Percentiles rank a stretch among this genome's conserved stretches.
Evolutionary conservation across 2,888 invertebrate species (phyloP).

Genomic region (Schizotus pectinicornis): DNA sequence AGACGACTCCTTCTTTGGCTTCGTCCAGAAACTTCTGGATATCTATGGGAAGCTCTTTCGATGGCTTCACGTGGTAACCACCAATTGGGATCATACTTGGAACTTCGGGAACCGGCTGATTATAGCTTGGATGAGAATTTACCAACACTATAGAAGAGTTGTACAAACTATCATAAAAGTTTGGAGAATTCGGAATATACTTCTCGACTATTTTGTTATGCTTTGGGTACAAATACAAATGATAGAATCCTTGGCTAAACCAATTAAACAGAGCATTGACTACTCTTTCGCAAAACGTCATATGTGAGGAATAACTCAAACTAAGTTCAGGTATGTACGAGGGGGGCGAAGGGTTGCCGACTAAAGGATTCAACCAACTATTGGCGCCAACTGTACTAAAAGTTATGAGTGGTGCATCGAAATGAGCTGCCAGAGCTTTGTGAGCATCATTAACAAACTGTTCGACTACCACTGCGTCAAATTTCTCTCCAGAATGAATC

Average conservation of each 20-base stretch:
- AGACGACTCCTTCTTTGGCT: conserved; percentile 63
- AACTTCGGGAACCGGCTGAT: conserved; percentile 60
- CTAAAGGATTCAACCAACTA: conserved; percentile 58
- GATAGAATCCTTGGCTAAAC: conserved; percentile 35
- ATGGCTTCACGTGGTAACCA: conserved; percentile 58
- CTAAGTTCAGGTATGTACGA: conserved; percentile 60
- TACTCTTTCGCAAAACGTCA: conserved; percentile 62
- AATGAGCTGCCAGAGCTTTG: conserved; percentile 51
- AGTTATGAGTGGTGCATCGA: conserved; percentile 48
- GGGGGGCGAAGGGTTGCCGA: conserved; percentile 60
- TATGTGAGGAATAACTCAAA: conserved; percentile 55
- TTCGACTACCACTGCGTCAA: conserved; percentile 56
- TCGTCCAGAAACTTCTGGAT: conserved; percentile 62
- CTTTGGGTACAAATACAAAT: not conserved
- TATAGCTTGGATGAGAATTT: conserved; percentile 61
- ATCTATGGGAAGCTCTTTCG: conserved; percentile 52
- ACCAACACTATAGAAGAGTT: conserved; percentile 47
- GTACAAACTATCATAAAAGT: conserved; percentile 40
- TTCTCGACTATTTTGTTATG: conserved; percentile 33
- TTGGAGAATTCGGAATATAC: conserved; percentile 41
- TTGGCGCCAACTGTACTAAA: conserved; percentile 57
- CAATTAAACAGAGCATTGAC: conserved; percentile 56
- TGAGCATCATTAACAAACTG: conserved; percentile 60
- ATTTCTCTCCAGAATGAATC: conserved; percentile 29
- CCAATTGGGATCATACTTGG: conserved; percentile 66